Conservation (phyloP, 2,888 invertebrate genomes). For the Hyppa rectilinea region DNA sequence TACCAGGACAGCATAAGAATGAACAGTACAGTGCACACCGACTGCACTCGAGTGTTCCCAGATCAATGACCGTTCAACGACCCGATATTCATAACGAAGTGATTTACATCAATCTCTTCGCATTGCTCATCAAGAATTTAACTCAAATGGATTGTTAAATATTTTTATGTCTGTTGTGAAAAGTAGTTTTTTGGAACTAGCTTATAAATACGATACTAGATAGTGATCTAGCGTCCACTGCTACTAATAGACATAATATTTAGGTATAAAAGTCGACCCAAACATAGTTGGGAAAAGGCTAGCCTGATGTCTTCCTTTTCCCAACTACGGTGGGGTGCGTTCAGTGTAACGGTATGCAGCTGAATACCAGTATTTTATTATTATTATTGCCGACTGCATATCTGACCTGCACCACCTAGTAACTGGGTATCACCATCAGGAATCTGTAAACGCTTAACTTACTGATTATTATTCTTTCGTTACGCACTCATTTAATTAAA, state of each 20-base stretch:
- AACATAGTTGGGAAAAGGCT: too few species aligned
- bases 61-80: constrained; percentile 48
- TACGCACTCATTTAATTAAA: too few species aligned
- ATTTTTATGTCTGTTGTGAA: constrained; percentile 18
- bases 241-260: neutral
- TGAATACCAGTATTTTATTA: neutral
- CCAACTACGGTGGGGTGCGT: too few species aligned
- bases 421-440: neutral
- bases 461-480: too few species aligned
- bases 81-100: constrained; percentile 33
- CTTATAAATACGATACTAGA: too few species aligned
- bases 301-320: too few species aligned
- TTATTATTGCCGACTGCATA: neutral
- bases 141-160: constrained; percentile 7
- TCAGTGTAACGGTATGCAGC: too few species aligned
- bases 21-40: constrained; percentile 10
- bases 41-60: constrained; percentile 26
- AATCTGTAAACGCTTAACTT: neutral
- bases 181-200: neutral
- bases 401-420: neutral
- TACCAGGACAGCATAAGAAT: constrained; percentile 7
- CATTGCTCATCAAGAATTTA: neutral
- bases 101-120: constrained; percentile 36
- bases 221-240: neutral
- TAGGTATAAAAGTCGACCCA: too few species aligned